phyloP scores from a whole-genome alignment of 2,888 invertebrate genomes.

The Liodrosophila aerea region DNA sequence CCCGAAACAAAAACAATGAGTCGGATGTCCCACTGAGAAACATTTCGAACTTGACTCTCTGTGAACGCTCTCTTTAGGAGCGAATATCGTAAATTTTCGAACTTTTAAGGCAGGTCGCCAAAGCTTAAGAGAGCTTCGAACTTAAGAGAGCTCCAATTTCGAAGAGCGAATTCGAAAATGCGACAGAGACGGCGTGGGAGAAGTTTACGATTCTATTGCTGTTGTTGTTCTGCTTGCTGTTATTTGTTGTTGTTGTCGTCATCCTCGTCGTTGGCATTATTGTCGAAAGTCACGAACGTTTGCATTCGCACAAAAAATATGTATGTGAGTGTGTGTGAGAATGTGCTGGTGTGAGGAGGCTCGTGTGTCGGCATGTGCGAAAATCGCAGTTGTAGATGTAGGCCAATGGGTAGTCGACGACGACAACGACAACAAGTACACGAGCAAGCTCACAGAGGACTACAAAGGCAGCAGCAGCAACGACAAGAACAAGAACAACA shows the following conservation, averaged over 20 bases:
- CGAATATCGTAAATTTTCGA: conserved; percentile 60
- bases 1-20: conserved; percentile 40
- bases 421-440: conserved; percentile 29
- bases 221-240: conserved; percentile 20
- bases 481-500: conserved; percentile 3
- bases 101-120: conserved; percentile 3
- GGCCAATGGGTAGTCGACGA: conserved; percentile 77
- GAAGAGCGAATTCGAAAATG: conserved; percentile 64
- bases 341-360: conserved; percentile 10
- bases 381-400: conserved; percentile 77
- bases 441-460: conserved; percentile 16
- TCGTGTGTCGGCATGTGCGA: conserved; percentile 45
- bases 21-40: neutral
- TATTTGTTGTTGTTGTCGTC: conserved; percentile 32
- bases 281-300: conserved; percentile 58
- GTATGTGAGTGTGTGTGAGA: conserved; percentile 1
- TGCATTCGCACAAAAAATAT: conserved; percentile 17
- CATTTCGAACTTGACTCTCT: conserved; percentile 19
- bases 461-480: conserved; percentile 21
- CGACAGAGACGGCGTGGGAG: conserved; percentile 22
- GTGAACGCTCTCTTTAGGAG: conserved; percentile 12
- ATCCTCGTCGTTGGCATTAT: conserved; percentile 38
- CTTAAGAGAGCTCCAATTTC: conserved; percentile 48
- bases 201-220: too few relatives aligned
- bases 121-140: conserved; percentile 58